phyloP scores from a whole-genome alignment of 2,888 invertebrate species.

The Aspidiotus rigidus region DNA sequence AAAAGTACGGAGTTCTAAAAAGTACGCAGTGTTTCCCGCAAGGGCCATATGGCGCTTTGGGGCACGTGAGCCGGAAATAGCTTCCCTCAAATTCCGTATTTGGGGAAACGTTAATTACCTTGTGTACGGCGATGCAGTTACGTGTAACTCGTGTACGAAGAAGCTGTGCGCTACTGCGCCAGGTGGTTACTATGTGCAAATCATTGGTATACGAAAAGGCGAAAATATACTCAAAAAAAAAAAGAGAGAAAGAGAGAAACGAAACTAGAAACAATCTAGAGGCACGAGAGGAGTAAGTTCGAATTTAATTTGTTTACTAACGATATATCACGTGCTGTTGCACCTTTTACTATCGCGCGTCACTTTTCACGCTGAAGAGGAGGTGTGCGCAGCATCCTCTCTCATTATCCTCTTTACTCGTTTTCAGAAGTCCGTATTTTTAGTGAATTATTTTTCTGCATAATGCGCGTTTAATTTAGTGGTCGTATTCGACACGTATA shows the following conservation, averaged over 20 bases:
- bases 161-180: background rate
- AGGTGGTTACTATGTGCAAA: slow-evolving; percentile 14
- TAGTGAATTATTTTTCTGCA: too few relatives aligned
- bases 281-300: background rate
- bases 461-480: too few relatives aligned
- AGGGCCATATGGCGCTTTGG: slow-evolving; percentile 14
- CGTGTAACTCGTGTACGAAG: too few relatives aligned
- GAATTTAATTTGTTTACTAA: slow-evolving; percentile 19
- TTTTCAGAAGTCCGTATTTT: too few relatives aligned
- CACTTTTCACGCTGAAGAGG: background rate
- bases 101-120: slow-evolving; percentile 17
- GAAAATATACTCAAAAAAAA: background rate
- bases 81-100: slow-evolving; percentile 16
- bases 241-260: slow-evolving; percentile 3
- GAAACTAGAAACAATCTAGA: background rate
- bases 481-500: too few relatives aligned
- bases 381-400: too few relatives aligned
- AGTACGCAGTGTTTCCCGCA: background rate
- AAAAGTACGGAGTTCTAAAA: too few relatives aligned
- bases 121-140: background rate
- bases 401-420: too few relatives aligned
- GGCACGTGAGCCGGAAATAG: slow-evolving; percentile 18
- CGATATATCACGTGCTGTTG: slow-evolving; percentile 12
- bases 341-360: background rate
- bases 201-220: background rate